These are phyloP conservation scores for Eupsittula cactorum DNA, from an alignment of 2,113 vertebrate genomes.

Conservation along the genomic window DNA sequence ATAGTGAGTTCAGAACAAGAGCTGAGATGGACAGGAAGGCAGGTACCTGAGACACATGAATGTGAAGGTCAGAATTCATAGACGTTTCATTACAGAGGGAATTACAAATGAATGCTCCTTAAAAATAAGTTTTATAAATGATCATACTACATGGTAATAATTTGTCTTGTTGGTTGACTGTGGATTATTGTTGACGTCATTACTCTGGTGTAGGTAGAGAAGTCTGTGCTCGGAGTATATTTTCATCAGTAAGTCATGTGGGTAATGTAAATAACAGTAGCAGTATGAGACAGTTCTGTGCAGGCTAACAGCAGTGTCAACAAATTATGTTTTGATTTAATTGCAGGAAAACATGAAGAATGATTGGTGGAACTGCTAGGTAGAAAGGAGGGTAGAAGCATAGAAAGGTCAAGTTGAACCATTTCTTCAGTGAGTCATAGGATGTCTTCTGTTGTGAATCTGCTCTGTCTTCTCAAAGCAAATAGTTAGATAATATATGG, in stretches of 20 bases:
- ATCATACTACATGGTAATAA: not conserved
- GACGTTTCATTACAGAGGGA: not conserved
- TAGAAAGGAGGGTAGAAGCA: not conserved
- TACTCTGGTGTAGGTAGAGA: not conserved
- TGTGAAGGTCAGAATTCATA: not conserved
- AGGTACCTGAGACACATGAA: not conserved
- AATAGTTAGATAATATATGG: not conserved
- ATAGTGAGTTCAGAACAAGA: not conserved
- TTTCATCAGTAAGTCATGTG: not conserved
- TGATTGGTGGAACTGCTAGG: not conserved
- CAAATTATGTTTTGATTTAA: not conserved
- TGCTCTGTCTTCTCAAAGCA: conserved; percentile 4
- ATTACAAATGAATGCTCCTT: not conserved
- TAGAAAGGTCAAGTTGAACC: not conserved
- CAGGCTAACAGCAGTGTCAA: not conserved
- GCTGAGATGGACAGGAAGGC: not conserved
- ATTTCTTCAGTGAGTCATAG: conserved; percentile 13
- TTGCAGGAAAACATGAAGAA: not conserved
- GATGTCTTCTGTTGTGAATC: not conserved
- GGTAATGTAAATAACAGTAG: not conserved
- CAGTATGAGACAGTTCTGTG: not conserved
- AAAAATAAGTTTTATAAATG: not conserved
- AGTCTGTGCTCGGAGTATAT: not conserved
- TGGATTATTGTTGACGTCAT: not conserved
- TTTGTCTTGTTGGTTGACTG: not conserved